Percentiles rank a stretch among this genome's conserved stretches.
Conservation (phyloP, 1,140 invertebrate genomes). For the Zaprionus capensis region DNA sequence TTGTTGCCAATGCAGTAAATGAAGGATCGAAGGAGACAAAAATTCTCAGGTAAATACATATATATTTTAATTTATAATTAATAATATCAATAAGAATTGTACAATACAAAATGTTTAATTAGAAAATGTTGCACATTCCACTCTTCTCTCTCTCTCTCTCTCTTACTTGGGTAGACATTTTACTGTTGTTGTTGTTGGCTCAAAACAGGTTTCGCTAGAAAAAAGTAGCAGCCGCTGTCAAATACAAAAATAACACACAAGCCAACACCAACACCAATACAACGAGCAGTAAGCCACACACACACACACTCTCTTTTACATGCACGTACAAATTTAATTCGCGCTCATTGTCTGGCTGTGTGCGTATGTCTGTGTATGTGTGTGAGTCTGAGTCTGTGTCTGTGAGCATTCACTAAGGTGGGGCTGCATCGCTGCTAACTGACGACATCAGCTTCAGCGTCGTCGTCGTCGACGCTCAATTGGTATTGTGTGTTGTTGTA, state of each 20-base stretch:
- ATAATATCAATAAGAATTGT: constrained; percentile 21
- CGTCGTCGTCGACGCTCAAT: constrained; percentile 19
- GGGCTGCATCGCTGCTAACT: constrained; percentile 45
- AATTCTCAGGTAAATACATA: constrained; percentile 8
- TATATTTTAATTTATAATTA: background rate
- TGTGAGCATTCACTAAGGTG: constrained; percentile 57
- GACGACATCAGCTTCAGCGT: constrained; percentile 43
- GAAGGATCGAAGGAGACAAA: background rate
- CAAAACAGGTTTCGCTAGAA: constrained; percentile 71
- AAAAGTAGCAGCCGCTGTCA: constrained; percentile 59
- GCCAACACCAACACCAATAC: constrained; percentile 18
- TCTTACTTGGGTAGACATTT: constrained; percentile 45
- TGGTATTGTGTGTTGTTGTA: constrained; percentile 30
- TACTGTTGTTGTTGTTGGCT: constrained; percentile 49
- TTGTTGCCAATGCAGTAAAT: background rate
- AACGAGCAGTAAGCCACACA: constrained; percentile 11
- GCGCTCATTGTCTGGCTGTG: constrained; percentile 61
- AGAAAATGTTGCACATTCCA: constrained; percentile 34
- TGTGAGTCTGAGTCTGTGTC: constrained; percentile 13
- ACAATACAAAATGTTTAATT: constrained; percentile 15
- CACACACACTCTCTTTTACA: constrained; percentile 14
- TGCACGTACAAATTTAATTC: constrained; percentile 55
- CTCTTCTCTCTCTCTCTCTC: constrained; percentile 6
- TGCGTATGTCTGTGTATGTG: constrained; percentile 13
- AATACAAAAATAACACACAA: constrained; percentile 52